Conservation (phyloP, 2,888 invertebrate genomes). For the Pammene aurita region DNA sequence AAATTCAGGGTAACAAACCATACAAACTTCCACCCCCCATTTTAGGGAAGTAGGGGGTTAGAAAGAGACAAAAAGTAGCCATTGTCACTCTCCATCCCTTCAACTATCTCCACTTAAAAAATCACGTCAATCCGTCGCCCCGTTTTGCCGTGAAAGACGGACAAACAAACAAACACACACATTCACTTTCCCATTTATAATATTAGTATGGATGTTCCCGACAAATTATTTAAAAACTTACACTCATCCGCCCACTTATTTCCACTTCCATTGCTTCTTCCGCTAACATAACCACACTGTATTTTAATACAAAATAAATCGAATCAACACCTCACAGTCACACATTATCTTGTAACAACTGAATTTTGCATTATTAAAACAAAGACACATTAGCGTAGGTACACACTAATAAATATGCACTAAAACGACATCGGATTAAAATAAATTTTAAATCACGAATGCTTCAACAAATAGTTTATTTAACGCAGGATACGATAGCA, state of each 20-base stretch:
- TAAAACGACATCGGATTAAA: not conserved
- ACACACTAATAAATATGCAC: not conserved
- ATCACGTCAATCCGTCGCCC: no score
- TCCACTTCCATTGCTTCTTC: slow-evolving; percentile 71
- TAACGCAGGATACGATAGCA: slow-evolving; percentile 22
- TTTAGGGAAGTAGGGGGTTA: no score
- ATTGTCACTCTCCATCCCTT: no score
- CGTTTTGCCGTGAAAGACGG: no score
- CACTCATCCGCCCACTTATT: slow-evolving; percentile 59
- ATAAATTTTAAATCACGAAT: not conserved
- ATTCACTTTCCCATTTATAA: no score
- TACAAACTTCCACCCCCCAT: no score
- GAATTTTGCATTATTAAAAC: not conserved
- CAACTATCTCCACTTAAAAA: no score
- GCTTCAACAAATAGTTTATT: not conserved
- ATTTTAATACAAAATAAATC: not conserved
- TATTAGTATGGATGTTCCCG: no score
- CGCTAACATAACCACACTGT: slow-evolving; percentile 56
- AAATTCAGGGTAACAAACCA: no score
- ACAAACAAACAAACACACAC: no score
- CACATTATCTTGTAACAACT: not conserved
- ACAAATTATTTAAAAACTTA: no score
- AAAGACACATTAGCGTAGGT: not conserved
- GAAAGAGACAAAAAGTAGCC: no score
- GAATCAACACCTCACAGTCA: slow-evolving; percentile 16